Evolutionary conservation across 2,888 invertebrate species (phyloP), one percentile per base, ranked within the genome.

Genomic region (Drosophila recens): DNA sequence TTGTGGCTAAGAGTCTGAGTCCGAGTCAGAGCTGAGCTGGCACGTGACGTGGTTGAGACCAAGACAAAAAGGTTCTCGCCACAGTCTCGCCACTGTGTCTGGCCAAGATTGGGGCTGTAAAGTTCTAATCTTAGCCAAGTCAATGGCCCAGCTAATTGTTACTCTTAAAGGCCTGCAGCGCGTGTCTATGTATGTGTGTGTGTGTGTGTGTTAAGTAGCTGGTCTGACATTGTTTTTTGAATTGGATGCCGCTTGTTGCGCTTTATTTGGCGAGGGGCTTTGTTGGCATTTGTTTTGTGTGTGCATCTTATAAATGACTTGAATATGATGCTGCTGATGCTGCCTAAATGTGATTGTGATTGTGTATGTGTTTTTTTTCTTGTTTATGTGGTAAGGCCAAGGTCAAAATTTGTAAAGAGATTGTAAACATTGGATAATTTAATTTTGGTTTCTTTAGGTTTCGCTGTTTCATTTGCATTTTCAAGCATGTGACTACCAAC

Each of bases 341-440:
- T 67, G 40, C 61, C 45, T 38, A 51, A 59, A 59, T 72, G 52
- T 62, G 62, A 54, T 46, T 67, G 67, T 67, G 48, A 13, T 34
- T 66, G 40, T 66, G 20, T 48, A n/a, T 61, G 33, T 42, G 57
- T 15, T 5, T 27, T 27, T 27, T 36, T 23, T 17, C 33, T 63
- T 40, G 48, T 20, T 70, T 59, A 56, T 52, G 67, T 72, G 80
- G 87, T 86, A 86, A 86, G 86, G 86, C 86, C 89, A 86, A 88
- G 86, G 86, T 79, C 61, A 49, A 86, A 89, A 89, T 88, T 86
- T 88, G 86, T 86, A 89, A 86, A 86, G 85, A 80, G 86, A 86
- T 86, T 86, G 86, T 86, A 89, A 86, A 79, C 83, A 80, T 82
- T 82, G 85, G 83, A 82, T 87, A 75, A 73, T 81, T 78, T 72